phyloP scores from a whole-genome alignment of 2,888 invertebrate genomes.

The Prionchulus punctatus region DNA sequence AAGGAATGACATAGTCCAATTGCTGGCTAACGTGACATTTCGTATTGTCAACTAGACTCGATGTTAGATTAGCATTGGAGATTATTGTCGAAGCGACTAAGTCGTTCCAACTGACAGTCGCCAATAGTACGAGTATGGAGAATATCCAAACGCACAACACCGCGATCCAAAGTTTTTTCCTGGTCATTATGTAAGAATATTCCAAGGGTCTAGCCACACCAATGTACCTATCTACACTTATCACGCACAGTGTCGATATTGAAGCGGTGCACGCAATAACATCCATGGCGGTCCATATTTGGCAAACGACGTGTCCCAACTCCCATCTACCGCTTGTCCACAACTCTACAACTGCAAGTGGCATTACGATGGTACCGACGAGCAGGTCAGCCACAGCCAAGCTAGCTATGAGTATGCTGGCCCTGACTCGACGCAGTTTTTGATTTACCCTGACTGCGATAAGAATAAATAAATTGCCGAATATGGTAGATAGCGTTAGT shows the following conservation, averaged over 20 bases:
- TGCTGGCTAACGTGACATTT: constrained; percentile 12
- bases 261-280: constrained; percentile 12
- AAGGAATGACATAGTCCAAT: constrained; percentile 9
- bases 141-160: constrained; percentile 9
- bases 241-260: constrained; percentile 10
- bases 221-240: constrained; percentile 11
- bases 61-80: no score
- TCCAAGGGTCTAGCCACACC: constrained; percentile 12
- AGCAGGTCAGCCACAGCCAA: constrained; percentile 11
- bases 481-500: background rate
- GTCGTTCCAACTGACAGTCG: no score
- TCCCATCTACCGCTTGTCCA: constrained; percentile 5
- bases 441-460: background rate
- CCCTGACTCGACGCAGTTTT: background rate
- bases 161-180: constrained; percentile 1
- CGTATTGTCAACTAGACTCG: no score
- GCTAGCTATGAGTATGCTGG: constrained; percentile 10
- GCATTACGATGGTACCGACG: constrained; percentile 5
- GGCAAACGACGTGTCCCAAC: constrained; percentile 4
- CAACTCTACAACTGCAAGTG: background rate
- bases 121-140: constrained; percentile 7
- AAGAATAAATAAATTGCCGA: background rate
- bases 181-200: constrained; percentile 10
- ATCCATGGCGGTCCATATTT: constrained; percentile 11
- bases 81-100: no score